Evolutionary conservation across 2,797 vertebrate species (phyloP), one percentile per base, ranked within the genome.

Genomic region (Spinibarbus caldwelli): DNA sequence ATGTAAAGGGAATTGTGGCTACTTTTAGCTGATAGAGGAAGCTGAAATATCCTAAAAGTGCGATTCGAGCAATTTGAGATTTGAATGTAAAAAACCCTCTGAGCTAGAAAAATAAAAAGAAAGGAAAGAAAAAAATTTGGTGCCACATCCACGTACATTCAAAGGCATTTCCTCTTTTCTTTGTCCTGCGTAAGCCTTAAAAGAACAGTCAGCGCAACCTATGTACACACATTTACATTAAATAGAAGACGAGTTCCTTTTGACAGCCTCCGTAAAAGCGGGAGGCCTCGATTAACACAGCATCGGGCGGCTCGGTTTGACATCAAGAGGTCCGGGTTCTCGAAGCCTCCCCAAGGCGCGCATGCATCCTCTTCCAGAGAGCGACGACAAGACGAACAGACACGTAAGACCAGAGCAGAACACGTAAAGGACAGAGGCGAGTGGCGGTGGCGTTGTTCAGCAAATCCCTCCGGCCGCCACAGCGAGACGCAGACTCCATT

Each of bases 171-270:
- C 68, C 45, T 87, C 88, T 59, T 5, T 41, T 36, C 7, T 9
- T 89, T 84, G 54, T 49, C 72, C 85, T 88, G 88, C 86, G 78
- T 67, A 83, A 89, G 84, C 85, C 86, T 88, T 59, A 88, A 88
- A 75, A 77, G 87, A 91, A 87, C 80, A 83, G 86, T 89, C 80
- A n/a, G 90, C 89, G 88, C 86, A 89, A 83, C 85, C 82, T 94
- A 94, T 94, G 26, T 95, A 95, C 95, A 95, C 17, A 93, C 78
- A 94, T 95, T 95, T 95, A 96, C 94, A 96, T 95, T 93, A 94
- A 95, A 95, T 94, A 95, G 73, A 89, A 11, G 83, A 85, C 62
- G 80, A 86, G 31, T 36, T 43, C 29, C 82, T 80, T 68, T 90
- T 62, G n/a, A 68, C 15, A 31, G 10, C 47, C 66, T 36, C 31